phyloP scores from a whole-genome alignment of 2,797 vertebrate species.

The Chaunax sp. region DNA sequence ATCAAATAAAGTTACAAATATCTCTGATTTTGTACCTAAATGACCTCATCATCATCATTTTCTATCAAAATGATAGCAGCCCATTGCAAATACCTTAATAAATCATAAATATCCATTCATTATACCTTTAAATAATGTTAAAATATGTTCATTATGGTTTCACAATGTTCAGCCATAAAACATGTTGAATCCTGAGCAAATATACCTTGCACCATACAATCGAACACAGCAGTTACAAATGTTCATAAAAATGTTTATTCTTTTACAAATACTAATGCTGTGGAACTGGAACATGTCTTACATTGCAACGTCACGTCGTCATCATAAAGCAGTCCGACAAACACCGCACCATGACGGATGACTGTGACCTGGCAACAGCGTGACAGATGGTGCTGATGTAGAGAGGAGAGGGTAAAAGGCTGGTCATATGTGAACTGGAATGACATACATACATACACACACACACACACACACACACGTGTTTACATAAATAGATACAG shows the following conservation, averaged over 20 bases:
- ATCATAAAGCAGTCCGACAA: slow-evolving; percentile 36
- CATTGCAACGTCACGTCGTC: slow-evolving; percentile 59
- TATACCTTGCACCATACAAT: neutral
- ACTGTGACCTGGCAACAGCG: slow-evolving; percentile 55
- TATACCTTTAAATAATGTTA: too few species aligned
- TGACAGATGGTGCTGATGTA: slow-evolving; percentile 49
- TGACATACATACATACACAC: slow-evolving; percentile 45
- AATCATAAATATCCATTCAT: too few species aligned
- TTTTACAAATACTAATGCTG: slow-evolving; percentile 71
- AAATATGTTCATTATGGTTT: too few species aligned
- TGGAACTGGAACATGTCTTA: slow-evolving; percentile 64
- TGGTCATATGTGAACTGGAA: slow-evolving; percentile 62
- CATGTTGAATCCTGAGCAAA: too few species aligned
- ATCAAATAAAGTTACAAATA: too few species aligned
- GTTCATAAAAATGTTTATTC: slow-evolving; percentile 78
- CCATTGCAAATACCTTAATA: too few species aligned
- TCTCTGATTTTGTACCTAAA: too few species aligned
- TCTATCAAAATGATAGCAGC: too few species aligned
- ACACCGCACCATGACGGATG: slow-evolving; percentile 27
- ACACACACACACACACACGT: slow-evolving; percentile 41
- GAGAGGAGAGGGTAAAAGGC: neutral
- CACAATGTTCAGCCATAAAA: too few species aligned
- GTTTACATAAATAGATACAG: slow-evolving; percentile 80
- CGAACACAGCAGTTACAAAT: slow-evolving; percentile 64
- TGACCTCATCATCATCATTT: too few species aligned